Evolutionary conservation across 2,797 vertebrate species (phyloP).

Genomic region (Sarcophilus harrisii): DNA sequence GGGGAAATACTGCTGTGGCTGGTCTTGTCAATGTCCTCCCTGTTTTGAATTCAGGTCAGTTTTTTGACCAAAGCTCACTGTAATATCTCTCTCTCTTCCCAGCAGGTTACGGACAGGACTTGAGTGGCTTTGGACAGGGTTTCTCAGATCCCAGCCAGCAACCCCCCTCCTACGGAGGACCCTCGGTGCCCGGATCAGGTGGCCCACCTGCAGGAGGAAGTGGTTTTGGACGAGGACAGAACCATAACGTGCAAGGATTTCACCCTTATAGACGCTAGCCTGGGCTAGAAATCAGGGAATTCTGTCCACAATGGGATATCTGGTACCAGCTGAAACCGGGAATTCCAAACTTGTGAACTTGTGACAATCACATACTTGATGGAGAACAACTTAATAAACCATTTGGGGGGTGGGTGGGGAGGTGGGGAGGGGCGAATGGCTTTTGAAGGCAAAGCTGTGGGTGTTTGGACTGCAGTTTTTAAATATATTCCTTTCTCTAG

Average conservation of each 20-base stretch:
- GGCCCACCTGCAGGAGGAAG: conserved; percentile 91
- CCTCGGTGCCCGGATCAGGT: conserved; percentile 92
- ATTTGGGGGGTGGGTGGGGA: conserved; percentile 65
- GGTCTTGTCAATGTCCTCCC: not conserved
- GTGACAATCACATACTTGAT: conserved; percentile 90
- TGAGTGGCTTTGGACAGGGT: conserved; percentile 96
- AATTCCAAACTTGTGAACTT: conserved; percentile 86
- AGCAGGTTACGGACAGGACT: conserved; percentile 98
- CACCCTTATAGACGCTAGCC: conserved; percentile 97
- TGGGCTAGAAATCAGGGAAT: conserved; percentile 88
- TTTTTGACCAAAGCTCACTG: conserved; percentile 44
- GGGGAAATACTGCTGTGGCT: not conserved
- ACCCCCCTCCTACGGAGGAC: conserved; percentile 91
- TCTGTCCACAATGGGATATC: conserved; percentile 86
- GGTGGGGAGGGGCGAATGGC: conserved; percentile 79
- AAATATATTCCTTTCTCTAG: conserved; percentile 93
- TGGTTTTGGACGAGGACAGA: conserved; percentile 97
- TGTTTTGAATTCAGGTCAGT: accelerated
- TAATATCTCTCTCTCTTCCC: conserved; percentile 55
- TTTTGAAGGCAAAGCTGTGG: conserved; percentile 89
- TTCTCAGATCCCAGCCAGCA: conserved; percentile 97
- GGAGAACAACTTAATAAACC: conserved; percentile 80
- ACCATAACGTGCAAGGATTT: conserved; percentile 99
- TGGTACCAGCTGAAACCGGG: conserved; percentile 83
- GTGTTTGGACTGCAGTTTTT: conserved; percentile 93